Base-by-base conservation (phyloP, 2,797 vertebrate genomes). In the Rhynchonycteris naso region DNA sequence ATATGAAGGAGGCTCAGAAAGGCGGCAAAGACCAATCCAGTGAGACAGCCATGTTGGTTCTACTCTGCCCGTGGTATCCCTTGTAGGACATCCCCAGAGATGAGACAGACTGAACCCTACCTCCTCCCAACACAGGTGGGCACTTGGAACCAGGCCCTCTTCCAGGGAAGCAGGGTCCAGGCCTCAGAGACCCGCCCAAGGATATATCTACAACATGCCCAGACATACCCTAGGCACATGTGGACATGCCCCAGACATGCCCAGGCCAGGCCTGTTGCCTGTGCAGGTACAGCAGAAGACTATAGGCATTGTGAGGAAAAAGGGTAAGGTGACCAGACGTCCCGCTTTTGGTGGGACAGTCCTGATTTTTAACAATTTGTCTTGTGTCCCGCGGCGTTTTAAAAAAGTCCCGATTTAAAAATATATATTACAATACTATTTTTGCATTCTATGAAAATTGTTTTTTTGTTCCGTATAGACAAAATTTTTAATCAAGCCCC, bases 31-130 rank as follows among this genome's bases (percentile, higher is more conserved):
- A 30, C 13, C 58, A 24, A 15, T 30, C 5, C 16, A 3, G n/a
- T 5, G 13, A 30, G 21, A 47, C 3, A 3, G 3, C 35, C 24
- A 0, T 2, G 28, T 28, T 12, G 4, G 11, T 5, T 22, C 65
- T n/a, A 4, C 82, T 83, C 50, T 24, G 4, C 1, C 56, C 33
- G n/a, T 11, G 0, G 0, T 7, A 19, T 18, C 52, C 78, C 58
- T 33, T 1, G 22, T 12, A 69, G 85, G 52, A 26, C 16, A 18
- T 11, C 15, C 43, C 47, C 33, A 38, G 19, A 54, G 4, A 3
- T 1, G 2, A n/a, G 10, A 4, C 26, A 56, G 26, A 54, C 56
- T 0, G 24, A 56, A 13, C 1, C 47, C 22, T 18, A 26, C 9
- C 18, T 52, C 5, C 22, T 18, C 22, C 35, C 15, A 5, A 75